These are phyloP conservation scores for Diachasma alloeum DNA, from an alignment of 1,140 invertebrate species.

Conservation along the genomic window DNA sequence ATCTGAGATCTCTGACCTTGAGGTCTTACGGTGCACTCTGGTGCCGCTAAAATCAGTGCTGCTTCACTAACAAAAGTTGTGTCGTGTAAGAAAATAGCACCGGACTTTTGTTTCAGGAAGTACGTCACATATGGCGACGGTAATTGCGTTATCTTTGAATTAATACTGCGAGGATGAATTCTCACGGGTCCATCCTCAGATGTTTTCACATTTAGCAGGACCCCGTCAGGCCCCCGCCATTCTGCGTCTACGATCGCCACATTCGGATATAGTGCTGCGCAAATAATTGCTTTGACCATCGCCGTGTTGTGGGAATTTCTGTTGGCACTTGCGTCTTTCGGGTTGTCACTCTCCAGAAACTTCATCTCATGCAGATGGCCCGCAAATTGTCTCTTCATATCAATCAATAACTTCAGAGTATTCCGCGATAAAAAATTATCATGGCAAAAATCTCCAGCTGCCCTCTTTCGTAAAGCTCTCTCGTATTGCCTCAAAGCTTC, in stretches of 20 bases:
- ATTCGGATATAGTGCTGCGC: constrained; percentile 92
- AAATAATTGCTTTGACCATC: constrained; percentile 84
- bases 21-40: constrained; percentile 56
- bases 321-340: constrained; percentile 71
- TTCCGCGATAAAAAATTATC: constrained; percentile 78
- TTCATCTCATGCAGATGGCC: constrained; percentile 77
- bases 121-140: constrained; percentile 75
- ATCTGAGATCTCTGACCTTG: constrained; percentile 28
- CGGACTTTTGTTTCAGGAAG: constrained; percentile 72
- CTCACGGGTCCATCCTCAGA: constrained; percentile 68
- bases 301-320: constrained; percentile 78
- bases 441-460: constrained; percentile 69
- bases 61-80: constrained; percentile 76
- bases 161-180: constrained; percentile 80
- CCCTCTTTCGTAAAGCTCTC: constrained; percentile 33
- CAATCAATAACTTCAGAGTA: constrained; percentile 73
- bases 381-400: constrained; percentile 87
- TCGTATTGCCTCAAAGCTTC: constrained; percentile 79
- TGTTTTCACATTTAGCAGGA: constrained; percentile 47
- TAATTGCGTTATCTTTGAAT: constrained; percentile 60
- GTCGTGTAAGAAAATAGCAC: constrained; percentile 73
- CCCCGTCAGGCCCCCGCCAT: not conserved
- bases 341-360: constrained; percentile 70
- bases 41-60: constrained; percentile 74
- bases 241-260: constrained; percentile 77